A percentile compares a stretch with the other conserved stretches of the same genome.
These are phyloP conservation scores for Sussaba pulchella DNA, from an alignment of 2,888 invertebrate genomes.

Conservation along the genomic window DNA sequence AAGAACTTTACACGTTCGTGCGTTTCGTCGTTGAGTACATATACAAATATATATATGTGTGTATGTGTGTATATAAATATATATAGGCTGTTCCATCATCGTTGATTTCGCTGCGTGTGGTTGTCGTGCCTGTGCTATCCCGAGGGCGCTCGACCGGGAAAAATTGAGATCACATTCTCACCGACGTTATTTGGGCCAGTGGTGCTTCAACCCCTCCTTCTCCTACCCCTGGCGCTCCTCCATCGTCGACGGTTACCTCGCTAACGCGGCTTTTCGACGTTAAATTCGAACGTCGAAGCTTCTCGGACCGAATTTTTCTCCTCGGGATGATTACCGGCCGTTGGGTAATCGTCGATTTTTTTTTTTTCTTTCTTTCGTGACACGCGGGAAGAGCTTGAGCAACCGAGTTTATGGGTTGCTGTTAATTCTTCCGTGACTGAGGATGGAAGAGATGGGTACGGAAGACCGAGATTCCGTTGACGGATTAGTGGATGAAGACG, in stretches of 20 bases:
- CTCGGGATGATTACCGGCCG: too few relatives aligned
- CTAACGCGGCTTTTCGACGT: too few relatives aligned
- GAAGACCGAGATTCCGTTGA: conserved; percentile 15
- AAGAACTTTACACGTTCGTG: conserved; percentile 43
- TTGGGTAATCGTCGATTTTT: too few relatives aligned
- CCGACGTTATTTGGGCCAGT: conserved; percentile 63
- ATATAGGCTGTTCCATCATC: conserved; percentile 29
- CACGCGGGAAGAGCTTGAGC: too few relatives aligned
- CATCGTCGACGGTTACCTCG: too few relatives aligned
- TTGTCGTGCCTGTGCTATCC: conserved; percentile 14
- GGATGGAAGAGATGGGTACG: too few relatives aligned
- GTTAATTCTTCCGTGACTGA: too few relatives aligned
- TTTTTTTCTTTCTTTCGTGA: too few relatives aligned
- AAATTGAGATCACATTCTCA: conserved; percentile 48
- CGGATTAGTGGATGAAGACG: conserved; percentile 17
- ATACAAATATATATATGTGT: neutral
- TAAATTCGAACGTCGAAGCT: conserved; percentile 58
- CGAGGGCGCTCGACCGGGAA: conserved; percentile 38
- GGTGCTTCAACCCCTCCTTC: conserved; percentile 58
- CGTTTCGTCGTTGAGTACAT: conserved; percentile 4
- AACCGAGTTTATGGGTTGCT: too few relatives aligned
- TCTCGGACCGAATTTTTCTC: conserved; percentile 7
- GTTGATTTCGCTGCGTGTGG: conserved; percentile 14
- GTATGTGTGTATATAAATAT: too few relatives aligned
- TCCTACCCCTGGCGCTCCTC: conserved; percentile 39